Percentiles rank a stretch among this genome's conserved stretches.
phyloP scores from a whole-genome alignment of 2,888 invertebrate species.

The Ligdia adustata region DNA sequence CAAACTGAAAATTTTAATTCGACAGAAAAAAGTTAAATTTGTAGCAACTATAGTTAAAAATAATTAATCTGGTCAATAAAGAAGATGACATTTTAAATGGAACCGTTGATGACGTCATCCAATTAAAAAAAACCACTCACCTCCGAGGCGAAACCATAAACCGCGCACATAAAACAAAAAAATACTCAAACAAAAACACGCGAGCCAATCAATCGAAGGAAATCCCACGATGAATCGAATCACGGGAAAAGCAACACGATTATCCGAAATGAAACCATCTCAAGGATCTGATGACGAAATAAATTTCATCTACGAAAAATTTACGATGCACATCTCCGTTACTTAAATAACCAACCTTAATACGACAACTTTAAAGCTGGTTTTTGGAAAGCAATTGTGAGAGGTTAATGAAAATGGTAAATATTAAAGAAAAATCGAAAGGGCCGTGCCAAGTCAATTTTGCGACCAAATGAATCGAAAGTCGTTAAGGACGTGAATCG shows the following conservation, averaged over 20 bases:
- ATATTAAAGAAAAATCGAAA: slow-evolving; percentile 50
- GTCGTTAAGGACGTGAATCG: slow-evolving; percentile 44
- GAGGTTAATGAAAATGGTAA: slow-evolving; percentile 52
- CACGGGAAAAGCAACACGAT: slow-evolving; percentile 14
- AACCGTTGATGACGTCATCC: slow-evolving; percentile 6
- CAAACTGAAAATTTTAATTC: too few relatives aligned
- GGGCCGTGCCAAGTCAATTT: slow-evolving; percentile 54
- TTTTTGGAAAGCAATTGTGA: neutral
- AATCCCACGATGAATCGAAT: slow-evolving; percentile 25
- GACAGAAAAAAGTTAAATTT: too few relatives aligned
- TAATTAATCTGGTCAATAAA: too few relatives aligned
- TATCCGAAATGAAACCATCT: slow-evolving; percentile 23
- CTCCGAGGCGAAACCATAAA: slow-evolving; percentile 5
- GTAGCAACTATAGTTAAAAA: too few relatives aligned
- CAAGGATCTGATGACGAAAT: slow-evolving; percentile 29
- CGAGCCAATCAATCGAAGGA: slow-evolving; percentile 18
- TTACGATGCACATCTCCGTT: slow-evolving; percentile 17
- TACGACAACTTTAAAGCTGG: neutral
- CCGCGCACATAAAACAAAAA: slow-evolving; percentile 13
- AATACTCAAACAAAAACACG: slow-evolving; percentile 10
- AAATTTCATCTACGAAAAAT: slow-evolving; percentile 33
- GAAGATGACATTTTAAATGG: too few relatives aligned
- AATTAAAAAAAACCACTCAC: slow-evolving; percentile 3
- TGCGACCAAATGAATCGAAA: slow-evolving; percentile 54
- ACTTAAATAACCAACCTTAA: slow-evolving; percentile 3